Evolutionary conservation across 2,797 vertebrate genomes (phyloP).

Genomic region (Sebastes paucispinis): DNA sequence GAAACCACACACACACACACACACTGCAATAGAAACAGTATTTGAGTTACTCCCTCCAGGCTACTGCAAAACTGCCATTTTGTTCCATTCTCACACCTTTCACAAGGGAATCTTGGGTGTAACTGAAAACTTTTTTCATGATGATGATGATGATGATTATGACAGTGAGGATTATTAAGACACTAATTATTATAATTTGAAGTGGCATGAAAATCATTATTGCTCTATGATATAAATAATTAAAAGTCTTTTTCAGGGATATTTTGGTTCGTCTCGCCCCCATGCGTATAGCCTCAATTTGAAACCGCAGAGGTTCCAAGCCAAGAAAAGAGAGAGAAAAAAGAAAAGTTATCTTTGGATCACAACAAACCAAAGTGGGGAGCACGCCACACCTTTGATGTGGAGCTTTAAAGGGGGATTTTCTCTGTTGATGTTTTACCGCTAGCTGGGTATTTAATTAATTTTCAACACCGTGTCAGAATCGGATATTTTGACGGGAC

Average conservation of each 20-base stretch:
- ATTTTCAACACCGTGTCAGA: conserved; percentile 65
- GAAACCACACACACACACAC: conserved; percentile 44
- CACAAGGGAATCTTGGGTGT: conserved; percentile 4
- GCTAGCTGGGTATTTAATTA: conserved; percentile 75
- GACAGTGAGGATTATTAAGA: conserved; percentile 41
- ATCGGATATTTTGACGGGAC: conserved; percentile 73
- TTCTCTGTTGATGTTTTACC: conserved; percentile 69
- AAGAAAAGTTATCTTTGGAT: conserved; percentile 61
- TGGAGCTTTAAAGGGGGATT: conserved; percentile 58
- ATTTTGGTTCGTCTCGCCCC: conserved; percentile 23
- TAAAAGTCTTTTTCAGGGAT: conserved; percentile 24
- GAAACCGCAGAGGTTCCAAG: conserved; percentile 26
- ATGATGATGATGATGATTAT: conserved; percentile 21
- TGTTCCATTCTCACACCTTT: conserved; percentile 29
- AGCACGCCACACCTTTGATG: conserved; percentile 65
- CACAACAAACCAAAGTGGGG: conserved; percentile 65
- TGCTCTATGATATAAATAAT: conserved; percentile 50
- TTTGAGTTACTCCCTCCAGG: conserved; percentile 45
- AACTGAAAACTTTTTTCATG: not conserved
- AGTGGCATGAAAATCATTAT: conserved; percentile 65
- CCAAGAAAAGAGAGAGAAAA: conserved; percentile 40
- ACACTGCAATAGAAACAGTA: conserved; percentile 16
- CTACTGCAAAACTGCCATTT: conserved; percentile 28
- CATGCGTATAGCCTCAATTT: not conserved
- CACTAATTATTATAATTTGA: conserved; percentile 54